phyloP scores from a whole-genome alignment of 2,113 vertebrate genomes.

The Sisor rabdophorus region DNA sequence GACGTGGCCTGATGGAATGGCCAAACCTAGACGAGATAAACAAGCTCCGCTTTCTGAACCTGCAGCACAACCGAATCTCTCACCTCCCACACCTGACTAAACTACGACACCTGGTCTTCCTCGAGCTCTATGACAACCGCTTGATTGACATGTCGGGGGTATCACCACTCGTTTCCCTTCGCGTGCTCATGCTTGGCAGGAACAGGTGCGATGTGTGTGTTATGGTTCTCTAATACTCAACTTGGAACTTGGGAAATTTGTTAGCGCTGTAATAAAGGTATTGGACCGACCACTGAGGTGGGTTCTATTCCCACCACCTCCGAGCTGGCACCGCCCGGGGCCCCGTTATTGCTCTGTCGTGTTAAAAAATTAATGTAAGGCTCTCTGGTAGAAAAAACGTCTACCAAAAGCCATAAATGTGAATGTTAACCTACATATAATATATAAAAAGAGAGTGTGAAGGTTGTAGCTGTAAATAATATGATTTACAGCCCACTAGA shows the following conservation, averaged over 20 bases:
- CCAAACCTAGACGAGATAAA: constrained; percentile 79
- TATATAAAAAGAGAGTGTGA: too few species aligned
- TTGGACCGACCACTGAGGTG: too few species aligned
- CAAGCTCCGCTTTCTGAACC: constrained; percentile 82
- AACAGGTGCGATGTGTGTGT: constrained; percentile 77
- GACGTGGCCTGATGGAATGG: constrained; percentile 78
- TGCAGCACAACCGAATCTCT: constrained; percentile 89
- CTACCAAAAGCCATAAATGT: too few species aligned
- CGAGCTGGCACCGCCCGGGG: too few species aligned
- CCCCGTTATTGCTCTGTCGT: too few species aligned
- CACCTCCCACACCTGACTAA: constrained; percentile 82
- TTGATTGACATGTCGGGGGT: constrained; percentile 87
- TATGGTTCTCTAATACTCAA: not conserved
- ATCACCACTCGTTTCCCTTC: constrained; percentile 76
- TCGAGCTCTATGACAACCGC: constrained; percentile 89
- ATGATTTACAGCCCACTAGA: constrained; percentile 5
- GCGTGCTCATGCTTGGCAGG: constrained; percentile 86
- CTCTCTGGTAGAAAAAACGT: too few species aligned
- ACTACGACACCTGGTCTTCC: constrained; percentile 81
- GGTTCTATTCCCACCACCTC: too few species aligned
- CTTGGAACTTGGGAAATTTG: not conserved
- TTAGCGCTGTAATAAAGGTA: too few species aligned
- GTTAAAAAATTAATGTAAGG: too few species aligned
- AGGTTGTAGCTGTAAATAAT: constrained; percentile 5
- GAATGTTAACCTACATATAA: too few species aligned